These are phyloP conservation scores for Protosalanx chinensis DNA, from an alignment of 2,797 vertebrate genomes.

Conservation along the genomic window DNA sequence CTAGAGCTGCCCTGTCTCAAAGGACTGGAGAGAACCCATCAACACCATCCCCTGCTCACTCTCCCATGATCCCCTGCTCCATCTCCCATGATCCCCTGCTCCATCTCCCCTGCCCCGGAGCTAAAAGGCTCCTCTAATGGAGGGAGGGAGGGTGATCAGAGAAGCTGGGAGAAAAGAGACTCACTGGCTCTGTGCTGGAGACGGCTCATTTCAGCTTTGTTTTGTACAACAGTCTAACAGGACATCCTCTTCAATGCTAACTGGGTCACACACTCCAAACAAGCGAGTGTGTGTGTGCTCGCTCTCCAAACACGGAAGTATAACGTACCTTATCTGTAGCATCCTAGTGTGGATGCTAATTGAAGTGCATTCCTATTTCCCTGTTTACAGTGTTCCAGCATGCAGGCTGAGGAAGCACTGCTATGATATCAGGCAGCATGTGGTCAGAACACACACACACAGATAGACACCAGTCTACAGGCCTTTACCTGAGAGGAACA, in stretches of 20 bases:
- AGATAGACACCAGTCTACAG: background rate
- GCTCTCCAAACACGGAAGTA: background rate
- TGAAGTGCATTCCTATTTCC: background rate
- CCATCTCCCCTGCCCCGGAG: too few species aligned
- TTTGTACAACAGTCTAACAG: slow-evolving; percentile 6
- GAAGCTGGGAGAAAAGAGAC: background rate
- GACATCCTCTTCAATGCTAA: background rate
- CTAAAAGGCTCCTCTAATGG: too few species aligned
- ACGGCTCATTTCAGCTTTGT: background rate
- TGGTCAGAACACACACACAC: background rate
- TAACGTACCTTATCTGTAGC: background rate
- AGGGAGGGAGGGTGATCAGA: background rate
- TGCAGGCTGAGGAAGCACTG: background rate
- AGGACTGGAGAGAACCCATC: too few species aligned
- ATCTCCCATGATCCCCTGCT: too few species aligned
- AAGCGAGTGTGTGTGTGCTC: background rate
- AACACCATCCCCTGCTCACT: too few species aligned
- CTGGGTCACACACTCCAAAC: background rate
- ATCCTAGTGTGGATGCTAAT: background rate
- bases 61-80: too few species aligned
- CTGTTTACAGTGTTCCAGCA: background rate
- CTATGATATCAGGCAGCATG: background rate
- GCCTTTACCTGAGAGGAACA: background rate
- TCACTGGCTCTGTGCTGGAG: background rate
- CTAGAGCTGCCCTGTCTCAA: too few species aligned